A percentile compares a stretch with the other conserved stretches of the same genome.
Conservation (phyloP, 1,140 invertebrate genomes). For the Lanistes nyassanus region DNA sequence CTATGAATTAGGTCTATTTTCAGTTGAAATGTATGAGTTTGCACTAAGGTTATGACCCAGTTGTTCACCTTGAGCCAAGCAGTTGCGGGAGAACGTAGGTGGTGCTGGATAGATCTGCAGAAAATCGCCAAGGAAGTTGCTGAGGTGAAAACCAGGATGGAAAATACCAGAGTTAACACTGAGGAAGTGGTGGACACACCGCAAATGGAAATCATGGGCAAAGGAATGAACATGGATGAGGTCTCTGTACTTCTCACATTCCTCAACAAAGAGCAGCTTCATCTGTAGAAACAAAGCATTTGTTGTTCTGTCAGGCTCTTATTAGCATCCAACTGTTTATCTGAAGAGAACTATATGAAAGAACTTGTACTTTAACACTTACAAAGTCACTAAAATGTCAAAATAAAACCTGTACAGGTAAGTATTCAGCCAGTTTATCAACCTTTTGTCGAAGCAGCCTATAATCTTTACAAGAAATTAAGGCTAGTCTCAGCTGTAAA, state of each 20-base stretch:
- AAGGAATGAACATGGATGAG: slow-evolving; percentile 86
- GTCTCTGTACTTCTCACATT: slow-evolving; percentile 80
- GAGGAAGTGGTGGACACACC: slow-evolving; percentile 79
- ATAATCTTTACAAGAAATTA: not conserved
- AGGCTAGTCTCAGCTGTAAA: too few species aligned
- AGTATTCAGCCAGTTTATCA: too few species aligned
- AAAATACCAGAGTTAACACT: slow-evolving; percentile 73
- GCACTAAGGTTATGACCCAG: too few species aligned
- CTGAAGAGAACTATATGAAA: too few species aligned
- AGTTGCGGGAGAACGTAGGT: slow-evolving; percentile 84
- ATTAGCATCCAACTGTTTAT: too few species aligned
- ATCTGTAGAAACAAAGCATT: slow-evolving; percentile 68
- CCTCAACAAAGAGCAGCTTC: slow-evolving; percentile 78
- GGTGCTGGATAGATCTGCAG: slow-evolving; percentile 85
- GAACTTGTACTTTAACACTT: too few species aligned
- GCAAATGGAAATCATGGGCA: slow-evolving; percentile 87
- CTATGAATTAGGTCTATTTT: not conserved
- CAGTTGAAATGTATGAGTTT: slow-evolving; percentile 66
- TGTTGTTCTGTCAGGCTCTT: too few species aligned
- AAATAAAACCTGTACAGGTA: too few species aligned
- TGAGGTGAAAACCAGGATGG: slow-evolving; percentile 79
- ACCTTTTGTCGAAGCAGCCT: too few species aligned
- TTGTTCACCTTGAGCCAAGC: slow-evolving; percentile 76
- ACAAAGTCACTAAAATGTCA: too few species aligned
- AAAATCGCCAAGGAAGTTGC: slow-evolving; percentile 84